A percentile compares a stretch with the other conserved stretches of the same genome.
phyloP scores from a whole-genome alignment of 2,888 invertebrate species.

The Taphrorychus bicolor region DNA sequence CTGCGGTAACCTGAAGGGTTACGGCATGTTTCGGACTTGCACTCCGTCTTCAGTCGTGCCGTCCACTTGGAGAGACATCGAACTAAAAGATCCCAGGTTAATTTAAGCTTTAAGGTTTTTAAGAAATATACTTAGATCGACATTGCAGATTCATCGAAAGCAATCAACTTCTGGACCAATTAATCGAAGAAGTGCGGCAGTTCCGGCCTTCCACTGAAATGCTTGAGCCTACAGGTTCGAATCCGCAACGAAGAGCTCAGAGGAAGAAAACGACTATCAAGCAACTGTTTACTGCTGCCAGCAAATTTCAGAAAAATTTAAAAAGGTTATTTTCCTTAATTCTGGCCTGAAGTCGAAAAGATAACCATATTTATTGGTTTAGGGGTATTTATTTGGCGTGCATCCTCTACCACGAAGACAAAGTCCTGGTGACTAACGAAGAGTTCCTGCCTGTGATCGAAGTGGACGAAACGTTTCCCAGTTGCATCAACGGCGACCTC shows the following conservation, averaged over 20 bases:
- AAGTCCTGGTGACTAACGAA: conserved; percentile 94
- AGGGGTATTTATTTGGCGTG: conserved; percentile 95
- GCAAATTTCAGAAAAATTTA: conserved; percentile 95
- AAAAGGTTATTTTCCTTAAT: conserved; percentile 67
- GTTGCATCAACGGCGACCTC: conserved; percentile 90
- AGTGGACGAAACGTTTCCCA: conserved; percentile 94
- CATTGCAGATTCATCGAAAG: conserved; percentile 68
- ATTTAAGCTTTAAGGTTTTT: neutral
- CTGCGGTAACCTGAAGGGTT: conserved; percentile 94
- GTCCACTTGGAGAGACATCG: conserved; percentile 92
- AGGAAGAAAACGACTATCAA: conserved; percentile 91
- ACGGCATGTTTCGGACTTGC: conserved; percentile 78
- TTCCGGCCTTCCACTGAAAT: conserved; percentile 67
- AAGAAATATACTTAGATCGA: neutral
- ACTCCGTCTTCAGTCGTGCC: conserved; percentile 87
- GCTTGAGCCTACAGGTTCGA: conserved; percentile 68
- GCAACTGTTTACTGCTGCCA: conserved; percentile 93
- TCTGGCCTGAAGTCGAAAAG: neutral
- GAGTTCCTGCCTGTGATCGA: conserved; percentile 97
- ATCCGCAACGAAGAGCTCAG: conserved; percentile 71
- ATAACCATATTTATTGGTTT: conserved; percentile 47
- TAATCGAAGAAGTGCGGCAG: conserved; percentile 75
- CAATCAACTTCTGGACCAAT: conserved; percentile 74
- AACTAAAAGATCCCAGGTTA: conserved; percentile 68
- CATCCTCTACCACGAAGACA: conserved; percentile 93